Base-by-base conservation (phyloP, 2,888 invertebrate species). In the Drosophila fulvimacula region DNA sequence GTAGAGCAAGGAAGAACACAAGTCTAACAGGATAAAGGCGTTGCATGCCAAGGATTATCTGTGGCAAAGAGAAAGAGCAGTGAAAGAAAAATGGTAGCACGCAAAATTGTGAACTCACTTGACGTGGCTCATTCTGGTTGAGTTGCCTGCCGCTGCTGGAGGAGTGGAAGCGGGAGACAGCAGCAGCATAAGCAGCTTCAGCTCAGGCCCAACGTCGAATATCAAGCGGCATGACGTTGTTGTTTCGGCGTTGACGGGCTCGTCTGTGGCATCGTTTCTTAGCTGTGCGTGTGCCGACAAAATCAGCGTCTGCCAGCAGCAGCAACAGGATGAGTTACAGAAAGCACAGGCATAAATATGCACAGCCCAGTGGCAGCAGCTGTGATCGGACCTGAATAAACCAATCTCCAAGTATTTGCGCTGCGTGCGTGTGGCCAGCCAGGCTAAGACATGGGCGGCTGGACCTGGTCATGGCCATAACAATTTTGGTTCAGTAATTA, bases 21-120 rank as follows among this genome's bases (percentile, higher is more conserved):
- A 88, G 84, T 76, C 77, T 76, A 90, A 90, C 89, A 89, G 84
- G 79, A 89, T 89, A 90, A 86, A 79, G 88, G 90, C 86, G 89
- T 90, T 87, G 85, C 85, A 85, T 88, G 85, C 90, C 84, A 86
- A 86, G 87, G 84, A 88, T 86, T 86, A 86, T 73, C 81, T 73
- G 74, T 64, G 74, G 63, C 56, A 46, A 30, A 53, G 64, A 46
- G 56, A 57, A 52, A 38, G 42, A 64, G 55, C 24, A 69, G 42
- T 57, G 57, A 53, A 82, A 86, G 87, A 86, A 90, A 86, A 90
- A 88, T 90, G 87, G 87, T 88, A 72, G 75, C 84, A 88, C 90
- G 84, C 86, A 87, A 86, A 88, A 88, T 87, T 88, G 89, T 85
- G 81, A 87, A 89, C 88, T 85, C 88, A 84, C 84, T 89, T 88